Percentiles rank a stretch among this genome's conserved stretches.
Conservation (phyloP, 2,113 vertebrate genomes). For the Etheostoma spectabile region DNA sequence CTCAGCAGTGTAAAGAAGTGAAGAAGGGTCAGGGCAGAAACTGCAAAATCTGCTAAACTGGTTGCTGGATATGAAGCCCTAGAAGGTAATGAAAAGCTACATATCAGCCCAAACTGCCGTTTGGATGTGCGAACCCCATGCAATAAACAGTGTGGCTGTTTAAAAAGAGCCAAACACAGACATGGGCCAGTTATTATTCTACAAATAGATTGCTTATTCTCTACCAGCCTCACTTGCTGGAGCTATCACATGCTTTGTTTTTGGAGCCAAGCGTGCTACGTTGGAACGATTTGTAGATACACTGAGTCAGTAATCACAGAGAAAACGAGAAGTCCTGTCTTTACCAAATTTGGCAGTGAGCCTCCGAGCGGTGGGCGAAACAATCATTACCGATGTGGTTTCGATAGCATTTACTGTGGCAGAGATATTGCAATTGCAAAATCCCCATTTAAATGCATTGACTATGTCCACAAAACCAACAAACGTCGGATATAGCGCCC, state of each 20-base stretch:
- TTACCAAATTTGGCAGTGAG: too few relatives aligned
- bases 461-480: too few relatives aligned
- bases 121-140: not conserved
- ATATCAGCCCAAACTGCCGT: not conserved
- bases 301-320: too few relatives aligned
- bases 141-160: not conserved
- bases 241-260: not conserved
- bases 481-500: too few relatives aligned
- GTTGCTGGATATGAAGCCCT: conserved; percentile 26
- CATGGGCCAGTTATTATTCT: not conserved
- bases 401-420: too few relatives aligned
- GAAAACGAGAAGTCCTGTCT: too few relatives aligned
- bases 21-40: conserved; percentile 11
- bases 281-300: not conserved
- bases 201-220: not conserved
- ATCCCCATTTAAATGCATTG: too few relatives aligned
- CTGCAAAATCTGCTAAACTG: conserved; percentile 43
- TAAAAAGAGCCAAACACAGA: not conserved
- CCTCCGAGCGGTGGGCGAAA: too few relatives aligned
- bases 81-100: conserved; percentile 11
- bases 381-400: too few relatives aligned
- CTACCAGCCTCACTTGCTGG: not conserved
- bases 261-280: not conserved
- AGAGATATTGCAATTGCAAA: too few relatives aligned
- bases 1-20: conserved; percentile 26